Conservation (phyloP, 2,797 vertebrate species). For the Anguilla marmorata region DNA sequence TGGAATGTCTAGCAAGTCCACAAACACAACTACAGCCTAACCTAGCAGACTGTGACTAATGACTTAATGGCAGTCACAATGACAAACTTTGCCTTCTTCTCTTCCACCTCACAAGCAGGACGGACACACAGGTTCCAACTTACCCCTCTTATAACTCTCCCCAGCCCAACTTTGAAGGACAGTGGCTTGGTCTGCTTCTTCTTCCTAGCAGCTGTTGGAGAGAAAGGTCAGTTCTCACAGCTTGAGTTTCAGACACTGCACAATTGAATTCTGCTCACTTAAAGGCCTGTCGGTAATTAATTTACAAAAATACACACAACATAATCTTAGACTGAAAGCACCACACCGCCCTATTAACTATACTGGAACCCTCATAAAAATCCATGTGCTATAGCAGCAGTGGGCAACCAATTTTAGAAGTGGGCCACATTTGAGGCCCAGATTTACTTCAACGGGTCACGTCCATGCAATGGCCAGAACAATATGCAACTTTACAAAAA, state of each 20-base stretch:
- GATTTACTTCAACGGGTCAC: not conserved
- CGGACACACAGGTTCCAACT: conserved; percentile 47
- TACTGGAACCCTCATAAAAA: too few relatives aligned
- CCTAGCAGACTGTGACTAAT: not conserved
- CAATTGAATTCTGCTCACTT: not conserved
- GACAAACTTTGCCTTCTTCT: not conserved
- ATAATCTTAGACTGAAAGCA: not conserved
- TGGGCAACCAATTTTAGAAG: not conserved
- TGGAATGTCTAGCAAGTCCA: not conserved
- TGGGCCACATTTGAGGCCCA: not conserved
- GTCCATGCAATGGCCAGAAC: not conserved
- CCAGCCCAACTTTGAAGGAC: conserved; percentile 90
- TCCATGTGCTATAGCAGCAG: too few relatives aligned
- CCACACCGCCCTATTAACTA: too few relatives aligned
- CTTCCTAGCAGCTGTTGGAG: conserved; percentile 85
- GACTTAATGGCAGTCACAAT: not conserved
- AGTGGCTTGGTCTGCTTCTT: conserved; percentile 91
- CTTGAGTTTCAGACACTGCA: not conserved
- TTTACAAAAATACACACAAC: not conserved
- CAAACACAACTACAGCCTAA: not conserved
- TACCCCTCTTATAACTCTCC: conserved; percentile 93
- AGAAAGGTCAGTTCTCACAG: not conserved
- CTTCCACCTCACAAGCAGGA: not conserved
- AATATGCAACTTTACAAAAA: not conserved
- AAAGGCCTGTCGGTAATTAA: not conserved